Base-by-base conservation (phyloP, 2,797 vertebrate genomes). In the Stomatorhinus walkeri region DNA sequence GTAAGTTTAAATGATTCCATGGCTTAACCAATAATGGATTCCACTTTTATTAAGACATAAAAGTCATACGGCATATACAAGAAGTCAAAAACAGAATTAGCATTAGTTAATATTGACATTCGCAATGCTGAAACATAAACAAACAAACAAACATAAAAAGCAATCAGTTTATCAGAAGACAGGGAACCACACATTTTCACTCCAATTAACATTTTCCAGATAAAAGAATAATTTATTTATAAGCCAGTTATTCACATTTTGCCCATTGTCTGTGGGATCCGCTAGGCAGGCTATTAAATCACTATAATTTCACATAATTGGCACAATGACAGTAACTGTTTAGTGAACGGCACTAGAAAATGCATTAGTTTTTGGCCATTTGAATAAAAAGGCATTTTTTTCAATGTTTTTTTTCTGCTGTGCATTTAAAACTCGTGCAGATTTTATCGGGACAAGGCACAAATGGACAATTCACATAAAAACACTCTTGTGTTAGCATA, bases 241-340 rank as follows among this genome's bases (percentile, higher is more conserved):
- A 28, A 85, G 48, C 10, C 76, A 81, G 76, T 81, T 81, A 46
- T 81, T 81, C 76, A 46, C 76, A 46, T 81, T n/a, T 46, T 81
- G 36, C 4, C 76, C 32, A 43, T 46, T 43, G 76, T 46, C 40
- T 81, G 76, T 22, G 40, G 40, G 40, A n/a, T 10, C 40, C 40
- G 3, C 19, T 22, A 81, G 8, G 19, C 76, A 81, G 16, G 76
- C 19, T 81, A 81, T 81, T 81, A 81, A n/a, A 81, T 81, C 76
- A 81, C 76, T 81, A 19, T 22, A 46, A 46, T 81, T 81, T 81
- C 19, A 81, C 76, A 81, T 43, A 46, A n/a, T 81, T 81, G 16
- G 40, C 76, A 81, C 76, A 81, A 46, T 81, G 76, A 81, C 76
- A 81, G 76, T 81, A 46, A 81, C 40, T 81, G 76, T 81, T 81